Evolutionary conservation across 2,888 invertebrate species (phyloP).

Genomic region (Oxytorus armatus): DNA sequence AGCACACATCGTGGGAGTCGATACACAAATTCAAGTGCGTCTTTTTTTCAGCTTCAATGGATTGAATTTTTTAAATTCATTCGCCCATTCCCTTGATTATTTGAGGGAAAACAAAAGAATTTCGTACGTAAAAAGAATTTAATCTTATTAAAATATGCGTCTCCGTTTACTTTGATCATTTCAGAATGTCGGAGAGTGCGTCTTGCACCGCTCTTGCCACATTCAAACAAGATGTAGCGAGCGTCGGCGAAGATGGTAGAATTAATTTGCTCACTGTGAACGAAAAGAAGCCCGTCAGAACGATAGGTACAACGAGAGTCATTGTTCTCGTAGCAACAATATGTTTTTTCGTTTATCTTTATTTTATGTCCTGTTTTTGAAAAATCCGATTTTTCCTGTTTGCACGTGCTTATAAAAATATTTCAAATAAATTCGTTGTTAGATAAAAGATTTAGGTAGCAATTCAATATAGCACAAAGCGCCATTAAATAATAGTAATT

Average conservation of each 20-base stretch:
- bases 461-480: no score
- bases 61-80: no score
- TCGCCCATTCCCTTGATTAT: no score
- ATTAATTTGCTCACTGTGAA: slow-evolving; percentile 87
- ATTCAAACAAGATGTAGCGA: slow-evolving; percentile 91
- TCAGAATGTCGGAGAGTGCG: slow-evolving; percentile 84
- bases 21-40: slow-evolving; percentile 88
- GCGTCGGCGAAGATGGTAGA: slow-evolving; percentile 94
- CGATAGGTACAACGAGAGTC: slow-evolving; percentile 85
- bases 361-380: no score
- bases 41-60: no score
- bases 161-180: slow-evolving; percentile 58
- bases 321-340: no score
- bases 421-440: neutral
- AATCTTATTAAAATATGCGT: neutral
- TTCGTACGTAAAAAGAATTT: slow-evolving; percentile 12
- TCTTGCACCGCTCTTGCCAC: slow-evolving; percentile 92
- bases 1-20: slow-evolving; percentile 88
- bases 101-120: neutral
- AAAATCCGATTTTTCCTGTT: no score
- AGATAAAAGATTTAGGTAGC: neutral
- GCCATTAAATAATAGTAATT: no score
- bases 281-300: slow-evolving; percentile 84
- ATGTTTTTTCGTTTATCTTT: no score
- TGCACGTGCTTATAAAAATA: no score